Evolutionary conservation across 2,888 invertebrate species (phyloP).

Genomic region (Drosophila neotestacea): DNA sequence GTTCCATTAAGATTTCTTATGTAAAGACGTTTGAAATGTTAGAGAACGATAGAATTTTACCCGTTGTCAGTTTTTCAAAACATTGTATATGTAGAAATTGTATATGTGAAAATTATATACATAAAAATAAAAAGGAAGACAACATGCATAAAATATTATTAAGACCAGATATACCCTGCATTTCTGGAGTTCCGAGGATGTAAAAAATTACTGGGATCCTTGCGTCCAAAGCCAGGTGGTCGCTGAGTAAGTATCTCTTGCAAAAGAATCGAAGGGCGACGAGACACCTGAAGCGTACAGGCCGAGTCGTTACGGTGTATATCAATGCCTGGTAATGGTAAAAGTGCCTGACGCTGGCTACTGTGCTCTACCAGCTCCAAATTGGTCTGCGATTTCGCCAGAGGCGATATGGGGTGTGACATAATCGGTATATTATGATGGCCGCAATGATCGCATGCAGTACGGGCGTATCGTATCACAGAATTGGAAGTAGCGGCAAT

Average conservation of each 20-base stretch:
- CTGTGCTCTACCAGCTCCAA: slow-evolving; percentile 77
- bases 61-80: background rate
- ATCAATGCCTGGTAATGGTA: slow-evolving; percentile 61
- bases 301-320: slow-evolving; percentile 81
- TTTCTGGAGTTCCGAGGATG: slow-evolving; percentile 62
- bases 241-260: slow-evolving; percentile 86
- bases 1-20: slow-evolving; percentile 71
- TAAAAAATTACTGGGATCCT: slow-evolving; percentile 64
- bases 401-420: slow-evolving; percentile 82
- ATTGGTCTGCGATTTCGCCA: slow-evolving; percentile 83
- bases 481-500: slow-evolving; percentile 51
- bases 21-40: background rate
- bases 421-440: slow-evolving; percentile 83
- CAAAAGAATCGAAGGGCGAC: slow-evolving; percentile 84
- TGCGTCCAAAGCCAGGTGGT: slow-evolving; percentile 88
- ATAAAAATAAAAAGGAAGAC: background rate
- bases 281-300: slow-evolving; percentile 83
- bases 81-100: background rate
- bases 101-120: background rate
- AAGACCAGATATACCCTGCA: slow-evolving; percentile 73
- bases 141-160: slow-evolving; percentile 1
- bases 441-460: slow-evolving; percentile 82
- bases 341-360: slow-evolving; percentile 69
- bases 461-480: slow-evolving; percentile 72
- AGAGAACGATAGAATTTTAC: background rate